phyloP scores from a whole-genome alignment of 2,888 invertebrate genomes.

The Limenitis camilla region DNA sequence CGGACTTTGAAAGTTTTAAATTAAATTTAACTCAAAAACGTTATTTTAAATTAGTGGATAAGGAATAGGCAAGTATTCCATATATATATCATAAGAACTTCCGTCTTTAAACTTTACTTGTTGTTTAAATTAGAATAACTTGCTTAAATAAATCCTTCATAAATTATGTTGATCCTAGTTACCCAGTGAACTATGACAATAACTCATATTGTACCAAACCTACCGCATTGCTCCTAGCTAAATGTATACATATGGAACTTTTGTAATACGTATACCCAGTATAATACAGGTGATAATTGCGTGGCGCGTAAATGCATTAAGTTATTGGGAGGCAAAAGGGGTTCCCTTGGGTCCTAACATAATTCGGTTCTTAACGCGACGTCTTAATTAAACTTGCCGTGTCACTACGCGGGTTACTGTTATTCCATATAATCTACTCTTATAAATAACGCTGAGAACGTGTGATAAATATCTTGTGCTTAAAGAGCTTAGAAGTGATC shows the following conservation, averaged over 20 bases:
- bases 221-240: constrained; percentile 23
- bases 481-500: too few relatives aligned
- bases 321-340: constrained; percentile 27
- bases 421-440: constrained; percentile 11
- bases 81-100: background rate
- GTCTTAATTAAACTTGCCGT: constrained; percentile 50
- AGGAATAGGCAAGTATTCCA: too few relatives aligned
- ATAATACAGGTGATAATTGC: background rate
- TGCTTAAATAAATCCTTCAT: constrained; percentile 23
- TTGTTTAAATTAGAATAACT: constrained; percentile 11
- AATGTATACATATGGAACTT: background rate
- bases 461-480: background rate
- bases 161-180: constrained; percentile 46
- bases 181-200: constrained; percentile 45
- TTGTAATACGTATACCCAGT: background rate
- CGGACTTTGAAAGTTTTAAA: too few relatives aligned
- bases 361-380: constrained; percentile 49
- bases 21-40: too few relatives aligned
- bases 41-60: too few relatives aligned
- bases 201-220: constrained; percentile 37
- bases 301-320: constrained; percentile 7
- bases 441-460: constrained; percentile 1
- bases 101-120: constrained; percentile 3
- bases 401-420: constrained; percentile 24
- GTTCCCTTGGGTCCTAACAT: constrained; percentile 46